Evolutionary conservation across 2,113 vertebrate genomes (phyloP), one percentile per base, ranked within the genome.

Genomic region (Alosa alosa): DNA sequence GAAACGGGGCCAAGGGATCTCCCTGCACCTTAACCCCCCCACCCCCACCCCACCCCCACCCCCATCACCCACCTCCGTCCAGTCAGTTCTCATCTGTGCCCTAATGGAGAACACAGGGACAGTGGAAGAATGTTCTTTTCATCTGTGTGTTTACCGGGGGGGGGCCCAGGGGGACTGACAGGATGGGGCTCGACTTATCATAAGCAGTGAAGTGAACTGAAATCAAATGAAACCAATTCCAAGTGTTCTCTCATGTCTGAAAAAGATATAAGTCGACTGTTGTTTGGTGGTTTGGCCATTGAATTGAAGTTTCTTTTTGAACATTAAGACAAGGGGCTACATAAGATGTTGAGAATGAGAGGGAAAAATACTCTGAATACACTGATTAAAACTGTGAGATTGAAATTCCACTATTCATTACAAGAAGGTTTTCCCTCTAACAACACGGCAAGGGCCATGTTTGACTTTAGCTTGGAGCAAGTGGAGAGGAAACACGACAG

Each of bases 311-410:
- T 78, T 78, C 7, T 17, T 36, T 31, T 78, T 89, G 90, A 86
- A 84, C 91, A 84, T 83, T 60, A 87, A 89, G 84, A 83, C 10
- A 85, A 86, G n/a, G 31, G 13, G 1, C 25, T 25, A 72, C 64
- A 72, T 72, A 1, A 25, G 60, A 68, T 52, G 20, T 57, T 57
- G 18, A 72, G 6, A 25, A 72, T 7, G 25, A 72, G 25, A 72
- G 18, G 6, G 60, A 64, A 64, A 25, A 36, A 72, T 36, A 11
- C 25, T 36, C 13, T 18, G 17, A 36, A 72, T 36, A 11, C 25
- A 15, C 13, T 18, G 17, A 55, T 55, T 13, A 8, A 52, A 49
- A 41, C 13, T 55, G 22, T 72, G 60, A 72, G 8, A 31, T 15
- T 36, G 0, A 72, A 36, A 72, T 4, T 17, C 10, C 11, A 39